Base-by-base conservation (phyloP, 2,797 vertebrate species). In the Platalea minor region DNA sequence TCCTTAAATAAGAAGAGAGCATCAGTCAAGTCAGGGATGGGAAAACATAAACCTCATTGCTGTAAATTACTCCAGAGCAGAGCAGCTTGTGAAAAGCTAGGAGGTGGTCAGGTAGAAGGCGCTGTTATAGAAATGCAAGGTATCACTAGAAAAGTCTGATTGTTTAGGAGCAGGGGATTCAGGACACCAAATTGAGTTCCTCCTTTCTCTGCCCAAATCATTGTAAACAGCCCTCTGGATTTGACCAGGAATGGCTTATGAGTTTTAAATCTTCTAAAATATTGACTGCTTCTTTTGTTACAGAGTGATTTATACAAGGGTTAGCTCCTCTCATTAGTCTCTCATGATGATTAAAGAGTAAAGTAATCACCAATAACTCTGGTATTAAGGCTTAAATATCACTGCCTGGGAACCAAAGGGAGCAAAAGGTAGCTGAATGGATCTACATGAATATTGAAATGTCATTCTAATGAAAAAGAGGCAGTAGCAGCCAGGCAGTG, bases 381-480 rank as follows among this genome's bases (percentile, higher is more conserved):
- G 65, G 37, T 59, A 95, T 94, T 94, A 89, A 91, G 94, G 39
- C 25, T 96, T 93, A 95, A 96, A 89, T 94, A 91, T 82, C 85
- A 84, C 76, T 91, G 75, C 45, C 48, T 88, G 88, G 57, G 78
- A 91, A 76, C 17, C 5, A 24, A 93, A 91, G 39, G 61, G 65
- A 89, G 80, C 24, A 74, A 83, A 87, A 78, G 20, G 51, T 73
- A 63, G 24, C 67, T 93, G 65, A 76, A 67, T 60, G 24, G 56
- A 53, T 76, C 76, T 88, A 45, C 41, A 48, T 41, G 43, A 68
- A 73, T 73, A 76, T 7, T 74, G 53, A 69, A 5, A 2, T 80
- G 43, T 76, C 67, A 37, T 68, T 86, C 43, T 94, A 90, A 91
- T 74, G 63, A 95, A 90, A 72, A 70, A 64, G 67, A 95, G 70